phyloP scores from a whole-genome alignment of 1,140 invertebrate species.

The Oryctes rhinoceros region DNA sequence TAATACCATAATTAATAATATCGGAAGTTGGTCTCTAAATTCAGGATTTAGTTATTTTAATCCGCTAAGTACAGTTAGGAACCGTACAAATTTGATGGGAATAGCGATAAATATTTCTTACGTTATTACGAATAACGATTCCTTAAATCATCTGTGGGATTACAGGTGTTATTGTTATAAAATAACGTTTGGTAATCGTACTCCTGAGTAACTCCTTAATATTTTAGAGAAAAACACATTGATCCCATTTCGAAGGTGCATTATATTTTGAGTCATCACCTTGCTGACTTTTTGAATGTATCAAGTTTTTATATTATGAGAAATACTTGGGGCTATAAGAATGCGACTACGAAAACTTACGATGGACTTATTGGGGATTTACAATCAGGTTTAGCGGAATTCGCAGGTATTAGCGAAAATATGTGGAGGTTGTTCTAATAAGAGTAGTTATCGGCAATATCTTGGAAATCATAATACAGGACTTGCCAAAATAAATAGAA shows the following conservation, averaged over 20 bases:
- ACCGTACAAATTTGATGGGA: constrained; percentile 11
- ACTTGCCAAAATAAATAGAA: too few relatives aligned
- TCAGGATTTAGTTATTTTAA: neutral
- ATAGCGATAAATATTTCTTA: neutral
- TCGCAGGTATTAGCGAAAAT: constrained; percentile 17
- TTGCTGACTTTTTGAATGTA: constrained; percentile 16
- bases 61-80: neutral
- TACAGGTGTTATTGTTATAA: constrained; percentile 3
- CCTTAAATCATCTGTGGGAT: constrained; percentile 35
- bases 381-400: constrained; percentile 13
- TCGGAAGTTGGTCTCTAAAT: neutral
- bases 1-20: neutral
- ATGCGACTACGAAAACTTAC: constrained; percentile 3
- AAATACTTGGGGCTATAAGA: constrained; percentile 37
- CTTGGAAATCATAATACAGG: too few relatives aligned
- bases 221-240: constrained; percentile 27
- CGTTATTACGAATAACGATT: constrained; percentile 11
- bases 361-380: constrained; percentile 35
- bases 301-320: constrained; percentile 5
- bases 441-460: too few relatives aligned
- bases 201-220: constrained; percentile 14
- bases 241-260: constrained; percentile 30
- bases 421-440: neutral
- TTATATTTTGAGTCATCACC: constrained; percentile 28
- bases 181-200: neutral